Evolutionary conservation across 2,113 vertebrate species (phyloP).

Genomic region (Leiothrix lutea): DNA sequence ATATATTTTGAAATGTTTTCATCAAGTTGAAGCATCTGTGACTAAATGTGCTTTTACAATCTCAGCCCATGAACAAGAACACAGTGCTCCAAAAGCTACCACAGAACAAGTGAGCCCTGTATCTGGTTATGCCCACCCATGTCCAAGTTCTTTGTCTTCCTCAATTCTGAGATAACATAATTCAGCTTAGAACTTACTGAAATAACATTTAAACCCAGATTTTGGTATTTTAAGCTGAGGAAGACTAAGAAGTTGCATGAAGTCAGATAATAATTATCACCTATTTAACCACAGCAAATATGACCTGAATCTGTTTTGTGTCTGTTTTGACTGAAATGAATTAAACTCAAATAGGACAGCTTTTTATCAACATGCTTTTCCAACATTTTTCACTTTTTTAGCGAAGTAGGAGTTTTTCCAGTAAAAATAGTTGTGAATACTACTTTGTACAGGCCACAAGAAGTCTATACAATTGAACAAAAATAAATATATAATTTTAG

Average conservation of each 20-base stretch:
- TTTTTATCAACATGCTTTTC: not conserved
- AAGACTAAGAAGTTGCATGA: not conserved
- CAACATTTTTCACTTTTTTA: not conserved
- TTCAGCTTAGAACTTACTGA: not conserved
- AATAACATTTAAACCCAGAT: not conserved
- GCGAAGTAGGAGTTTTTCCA: not conserved
- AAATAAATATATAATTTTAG: not conserved
- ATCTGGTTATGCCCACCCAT: not conserved
- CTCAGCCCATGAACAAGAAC: not conserved
- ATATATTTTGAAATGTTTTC: not conserved
- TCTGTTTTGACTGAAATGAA: not conserved
- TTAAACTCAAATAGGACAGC: not conserved
- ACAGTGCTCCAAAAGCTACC: not conserved
- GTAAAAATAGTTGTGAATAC: not conserved
- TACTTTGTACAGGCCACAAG: not conserved
- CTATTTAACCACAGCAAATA: not conserved
- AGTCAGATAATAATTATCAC: not conserved
- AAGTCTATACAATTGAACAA: not conserved
- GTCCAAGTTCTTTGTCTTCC: not conserved
- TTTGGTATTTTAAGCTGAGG: not conserved
- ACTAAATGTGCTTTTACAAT: not conserved
- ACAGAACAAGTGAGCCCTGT: not conserved
- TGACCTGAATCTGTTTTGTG: not conserved
- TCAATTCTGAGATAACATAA: not conserved
- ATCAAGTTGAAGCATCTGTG: not conserved